A percentile compares a stretch with the other conserved stretches of the same genome.
Evolutionary conservation across 2,888 invertebrate species (phyloP).

Genomic region (Cosmorhoe ocellata): DNA sequence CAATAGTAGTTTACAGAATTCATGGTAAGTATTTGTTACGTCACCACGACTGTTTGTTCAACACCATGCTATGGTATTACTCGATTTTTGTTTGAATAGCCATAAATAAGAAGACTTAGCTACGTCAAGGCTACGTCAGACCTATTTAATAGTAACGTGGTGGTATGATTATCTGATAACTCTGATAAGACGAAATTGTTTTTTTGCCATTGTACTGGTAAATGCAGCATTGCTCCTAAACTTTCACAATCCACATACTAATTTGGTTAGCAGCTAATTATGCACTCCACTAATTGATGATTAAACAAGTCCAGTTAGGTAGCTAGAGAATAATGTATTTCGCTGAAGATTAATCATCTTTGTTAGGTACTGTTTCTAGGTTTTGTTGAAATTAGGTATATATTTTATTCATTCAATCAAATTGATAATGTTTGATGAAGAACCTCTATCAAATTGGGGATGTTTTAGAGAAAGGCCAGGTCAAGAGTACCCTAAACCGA

Average conservation of each 20-base stretch:
- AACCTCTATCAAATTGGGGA: too few relatives aligned
- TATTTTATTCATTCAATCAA: too few relatives aligned
- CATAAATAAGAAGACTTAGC: constrained; percentile 1
- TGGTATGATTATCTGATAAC: constrained; percentile 28
- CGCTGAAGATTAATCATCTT: not conserved
- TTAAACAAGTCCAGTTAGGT: constrained; percentile 12
- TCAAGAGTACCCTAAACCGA: too few relatives aligned
- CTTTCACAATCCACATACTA: not conserved
- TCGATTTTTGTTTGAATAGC: constrained; percentile 8
- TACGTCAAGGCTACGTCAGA: constrained; percentile 28
- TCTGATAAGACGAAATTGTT: constrained; percentile 1
- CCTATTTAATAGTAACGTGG: constrained; percentile 24
- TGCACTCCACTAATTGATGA: constrained; percentile 13
- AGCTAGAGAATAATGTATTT: not conserved
- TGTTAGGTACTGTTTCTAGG: too few relatives aligned
- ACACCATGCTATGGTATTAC: constrained; percentile 1
- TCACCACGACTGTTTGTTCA: too few relatives aligned
- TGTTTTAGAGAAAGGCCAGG: too few relatives aligned
- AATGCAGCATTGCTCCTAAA: too few relatives aligned
- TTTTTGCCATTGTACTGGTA: too few relatives aligned
- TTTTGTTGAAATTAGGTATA: too few relatives aligned
- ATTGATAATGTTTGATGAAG: too few relatives aligned
- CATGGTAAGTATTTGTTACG: not conserved
- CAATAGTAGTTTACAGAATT: too few relatives aligned
- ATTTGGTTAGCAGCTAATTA: constrained; percentile 7